Percentiles rank a stretch among this genome's conserved stretches.
These are phyloP conservation scores for Gallinago media DNA, from an alignment of 2,113 vertebrate genomes.

Conservation along the genomic window DNA sequence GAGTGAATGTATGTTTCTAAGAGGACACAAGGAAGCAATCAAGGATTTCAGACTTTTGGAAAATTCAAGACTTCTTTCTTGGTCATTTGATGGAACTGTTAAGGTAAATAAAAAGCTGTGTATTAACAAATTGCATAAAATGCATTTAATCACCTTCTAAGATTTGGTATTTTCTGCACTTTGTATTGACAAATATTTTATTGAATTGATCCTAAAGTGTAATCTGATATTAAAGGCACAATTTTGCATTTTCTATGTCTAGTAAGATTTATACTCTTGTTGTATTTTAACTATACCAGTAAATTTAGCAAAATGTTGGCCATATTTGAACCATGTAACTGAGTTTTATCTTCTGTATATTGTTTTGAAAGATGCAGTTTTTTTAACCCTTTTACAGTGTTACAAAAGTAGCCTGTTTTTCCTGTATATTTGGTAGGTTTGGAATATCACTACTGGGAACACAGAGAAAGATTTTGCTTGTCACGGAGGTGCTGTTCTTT, in stretches of 20 bases:
- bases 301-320: background rate
- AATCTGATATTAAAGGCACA: background rate
- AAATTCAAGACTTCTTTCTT: conserved; percentile 86
- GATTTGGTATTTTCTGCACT: background rate
- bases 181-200: background rate
- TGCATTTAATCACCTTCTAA: background rate
- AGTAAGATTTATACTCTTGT: background rate
- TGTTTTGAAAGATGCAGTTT: background rate
- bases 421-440: conserved; percentile 77
- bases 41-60: conserved; percentile 85
- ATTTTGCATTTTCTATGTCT: background rate
- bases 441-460: conserved; percentile 82
- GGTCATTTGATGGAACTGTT: conserved; percentile 93
- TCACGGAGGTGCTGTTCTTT: conserved; percentile 88
- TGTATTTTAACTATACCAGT: background rate
- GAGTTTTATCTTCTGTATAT: background rate
- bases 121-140: background rate
- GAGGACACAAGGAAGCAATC: conserved; percentile 90
- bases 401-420: background rate
- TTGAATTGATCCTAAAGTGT: background rate
- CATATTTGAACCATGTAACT: background rate
- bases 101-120: conserved; percentile 81
- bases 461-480: conserved; percentile 83
- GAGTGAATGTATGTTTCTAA: conserved; percentile 74
- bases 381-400: background rate